phyloP scores from a whole-genome alignment of 2,888 invertebrate genomes.

The Megaustenia siamemsis region DNA sequence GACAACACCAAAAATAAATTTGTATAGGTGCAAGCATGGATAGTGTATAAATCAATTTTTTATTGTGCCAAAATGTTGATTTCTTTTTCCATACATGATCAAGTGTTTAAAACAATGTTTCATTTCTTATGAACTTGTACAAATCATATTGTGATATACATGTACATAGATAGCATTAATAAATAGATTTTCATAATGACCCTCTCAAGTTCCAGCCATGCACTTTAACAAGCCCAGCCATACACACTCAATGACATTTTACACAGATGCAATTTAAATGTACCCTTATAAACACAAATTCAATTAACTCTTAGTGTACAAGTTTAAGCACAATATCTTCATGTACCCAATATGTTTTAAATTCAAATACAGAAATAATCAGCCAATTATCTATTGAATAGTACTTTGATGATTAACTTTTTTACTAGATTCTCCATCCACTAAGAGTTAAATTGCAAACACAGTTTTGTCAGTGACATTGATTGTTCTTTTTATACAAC shows the following conservation, averaged over 20 bases:
- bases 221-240: not conserved
- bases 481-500: slow-evolving; percentile 8
- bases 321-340: too few relatives aligned
- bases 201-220: not conserved
- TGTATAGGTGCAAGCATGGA: too few relatives aligned
- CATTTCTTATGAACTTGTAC: slow-evolving; percentile 20
- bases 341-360: too few relatives aligned
- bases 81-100: not conserved
- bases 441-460: too few relatives aligned
- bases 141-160: slow-evolving; percentile 13
- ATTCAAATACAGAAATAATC: too few relatives aligned
- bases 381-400: too few relatives aligned
- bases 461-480: slow-evolving; percentile 16
- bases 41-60: too few relatives aligned
- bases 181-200: slow-evolving; percentile 15
- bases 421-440: too few relatives aligned
- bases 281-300: slow-evolving; percentile 14
- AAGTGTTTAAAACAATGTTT: slow-evolving; percentile 3
- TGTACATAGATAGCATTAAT: slow-evolving; percentile 5
- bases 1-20: too few relatives aligned
- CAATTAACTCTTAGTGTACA: too few relatives aligned
- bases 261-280: not conserved
- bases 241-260: not conserved
- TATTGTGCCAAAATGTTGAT: too few relatives aligned
- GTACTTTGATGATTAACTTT: too few relatives aligned